Conservation (phyloP, 1,140 invertebrate species). For the Hylaeus anthracinus region DNA sequence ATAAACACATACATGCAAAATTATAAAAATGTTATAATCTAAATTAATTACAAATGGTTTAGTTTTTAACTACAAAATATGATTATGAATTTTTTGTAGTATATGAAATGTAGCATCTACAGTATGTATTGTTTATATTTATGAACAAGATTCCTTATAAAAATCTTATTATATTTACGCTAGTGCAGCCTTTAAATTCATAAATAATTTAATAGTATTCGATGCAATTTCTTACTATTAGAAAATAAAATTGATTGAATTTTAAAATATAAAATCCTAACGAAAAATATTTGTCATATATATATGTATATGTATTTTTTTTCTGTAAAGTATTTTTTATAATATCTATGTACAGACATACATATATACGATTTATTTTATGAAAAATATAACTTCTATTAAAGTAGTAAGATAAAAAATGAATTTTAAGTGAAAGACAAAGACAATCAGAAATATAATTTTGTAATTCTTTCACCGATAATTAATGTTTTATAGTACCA, state of each 20-base stretch:
- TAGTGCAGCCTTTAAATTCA: constrained; percentile 39
- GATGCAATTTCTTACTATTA: constrained; percentile 30
- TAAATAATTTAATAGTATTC: constrained; percentile 42
- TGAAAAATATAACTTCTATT: constrained; percentile 27
- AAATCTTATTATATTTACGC: constrained; percentile 36
- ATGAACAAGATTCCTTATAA: constrained; percentile 28
- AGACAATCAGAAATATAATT: background rate
- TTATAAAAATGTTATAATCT: constrained; percentile 19
- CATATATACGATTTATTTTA: constrained; percentile 21
- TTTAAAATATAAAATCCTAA: constrained; percentile 39
- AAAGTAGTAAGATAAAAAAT: constrained; percentile 15
- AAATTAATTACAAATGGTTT: constrained; percentile 17
- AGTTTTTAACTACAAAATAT: background rate
- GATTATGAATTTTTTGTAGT: background rate
- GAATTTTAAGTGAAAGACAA: background rate
- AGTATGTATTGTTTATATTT: constrained; percentile 7
- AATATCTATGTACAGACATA: background rate
- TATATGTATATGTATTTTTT: background rate
- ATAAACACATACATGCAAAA: constrained; percentile 28
- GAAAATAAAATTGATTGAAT: constrained; percentile 29
- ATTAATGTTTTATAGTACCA: constrained; percentile 10
- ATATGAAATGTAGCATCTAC: constrained; percentile 6
- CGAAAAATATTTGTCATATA: constrained; percentile 29
- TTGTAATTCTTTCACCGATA: constrained; percentile 7
- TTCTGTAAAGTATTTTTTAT: constrained; percentile 2